Percentiles rank a stretch among this genome's conserved stretches.
Evolutionary conservation across 30 jellyfish, hydroid and myxozoan genomes (phyloP).

Genomic region (Nemopilema nomurai): DNA sequence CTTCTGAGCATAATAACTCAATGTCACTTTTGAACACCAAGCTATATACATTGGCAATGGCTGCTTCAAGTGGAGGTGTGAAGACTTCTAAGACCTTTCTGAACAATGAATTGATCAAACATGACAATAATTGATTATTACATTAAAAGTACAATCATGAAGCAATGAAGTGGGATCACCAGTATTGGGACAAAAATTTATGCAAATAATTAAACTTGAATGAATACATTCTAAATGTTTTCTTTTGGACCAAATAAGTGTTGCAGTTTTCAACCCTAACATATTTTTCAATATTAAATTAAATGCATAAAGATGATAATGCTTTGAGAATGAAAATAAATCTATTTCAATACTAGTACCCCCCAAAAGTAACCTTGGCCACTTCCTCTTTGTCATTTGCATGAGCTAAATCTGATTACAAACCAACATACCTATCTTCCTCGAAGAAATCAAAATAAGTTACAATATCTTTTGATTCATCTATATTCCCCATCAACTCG

Average conservation of each 20-base stretch:
- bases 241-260: too few species aligned
- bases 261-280: too few species aligned
- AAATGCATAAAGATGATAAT: too few species aligned
- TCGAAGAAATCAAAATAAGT: background rate
- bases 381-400: too few species aligned
- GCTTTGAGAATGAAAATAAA: too few species aligned
- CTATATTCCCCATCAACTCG: background rate
- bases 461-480: background rate
- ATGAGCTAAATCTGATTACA: too few species aligned
- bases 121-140: background rate
- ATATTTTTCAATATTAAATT: too few species aligned
- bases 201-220: too few species aligned
- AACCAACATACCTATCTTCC: background rate
- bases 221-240: too few species aligned
- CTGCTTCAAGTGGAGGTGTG: conserved; percentile 13
- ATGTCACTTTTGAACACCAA: background rate
- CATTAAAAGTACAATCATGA: background rate
- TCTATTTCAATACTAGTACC: too few species aligned
- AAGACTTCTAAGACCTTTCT: conserved; percentile 1
- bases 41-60: conserved; percentile 16
- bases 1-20: background rate
- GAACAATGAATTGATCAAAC: background rate
- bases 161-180: background rate
- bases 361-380: too few species aligned
- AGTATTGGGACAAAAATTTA: background rate